These are phyloP conservation scores for Axinella damicornis DNA, from an alignment of 37 sponge, comb jelly and placozoan genomes.

Conservation along the genomic window DNA sequence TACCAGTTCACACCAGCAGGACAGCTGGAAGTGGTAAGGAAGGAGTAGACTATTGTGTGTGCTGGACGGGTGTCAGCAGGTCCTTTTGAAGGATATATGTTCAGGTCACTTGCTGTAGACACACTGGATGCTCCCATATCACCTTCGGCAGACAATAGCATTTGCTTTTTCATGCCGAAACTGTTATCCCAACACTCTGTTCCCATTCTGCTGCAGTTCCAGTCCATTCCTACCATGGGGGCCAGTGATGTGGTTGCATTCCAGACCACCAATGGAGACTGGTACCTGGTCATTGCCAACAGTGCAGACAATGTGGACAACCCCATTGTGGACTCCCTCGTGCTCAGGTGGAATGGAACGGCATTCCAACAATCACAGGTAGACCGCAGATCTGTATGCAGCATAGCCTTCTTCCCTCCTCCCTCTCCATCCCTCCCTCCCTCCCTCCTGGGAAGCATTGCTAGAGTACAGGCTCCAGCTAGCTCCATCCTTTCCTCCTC, in stretches of 20 bases:
- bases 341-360: slow-evolving; percentile 61
- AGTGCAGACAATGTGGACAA: slow-evolving; percentile 45
- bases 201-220: slow-evolving; percentile 32
- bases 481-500: too few relatives aligned
- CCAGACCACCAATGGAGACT: neutral
- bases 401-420: too few relatives aligned
- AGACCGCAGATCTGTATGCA: too few relatives aligned
- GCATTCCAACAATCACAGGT: slow-evolving; percentile 1
- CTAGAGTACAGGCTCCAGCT: too few relatives aligned
- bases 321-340: slow-evolving; percentile 40
- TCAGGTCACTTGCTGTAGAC: neutral
- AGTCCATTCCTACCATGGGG: slow-evolving; percentile 55
- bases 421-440: too few relatives aligned
- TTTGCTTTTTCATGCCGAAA: too few relatives aligned
- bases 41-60: neutral
- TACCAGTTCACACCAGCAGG: slow-evolving; percentile 31
- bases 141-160: too few relatives aligned
- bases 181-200: too few relatives aligned
- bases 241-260: slow-evolving; percentile 64
- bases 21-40: slow-evolving; percentile 38
- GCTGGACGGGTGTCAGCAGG: neutral
- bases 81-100: neutral
- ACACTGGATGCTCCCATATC: neutral
- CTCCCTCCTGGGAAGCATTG: too few relatives aligned
- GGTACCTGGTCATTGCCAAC: slow-evolving; percentile 59